Base-by-base conservation (phyloP, 2,888 invertebrate genomes). In the Lasioglossum leucozonium region DNA sequence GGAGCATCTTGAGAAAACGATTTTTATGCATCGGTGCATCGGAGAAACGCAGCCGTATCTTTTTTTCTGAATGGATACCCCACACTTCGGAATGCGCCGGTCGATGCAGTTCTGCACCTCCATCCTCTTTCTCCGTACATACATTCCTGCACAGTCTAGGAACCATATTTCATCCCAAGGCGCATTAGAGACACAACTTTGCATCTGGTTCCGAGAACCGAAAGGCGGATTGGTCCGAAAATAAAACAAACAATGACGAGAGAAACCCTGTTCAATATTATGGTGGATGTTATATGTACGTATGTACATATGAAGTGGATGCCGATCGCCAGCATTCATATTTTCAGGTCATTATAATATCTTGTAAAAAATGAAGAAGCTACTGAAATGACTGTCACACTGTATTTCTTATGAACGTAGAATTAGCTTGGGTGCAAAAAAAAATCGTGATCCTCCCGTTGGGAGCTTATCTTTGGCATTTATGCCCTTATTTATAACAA, bases 131-230 rank as follows among this genome's bases (percentile, higher is more conserved):
- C 26, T 4, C 13, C 26, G 26, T 4, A 11, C 58, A 13, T n/a
- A 13, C 26, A 26, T 26, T 26, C 26, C 58, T 26, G 10, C 10
- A 58, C 58, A 13, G 26, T 58, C 13, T 26, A n/a, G 58, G 58
- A 26, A 26, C 11, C 26, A 58, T 58, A 58, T 26, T 26, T 58
- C 26, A 58, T 58, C 58, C 58, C 58, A n/a, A 58, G 58, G 58
- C 58, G 58, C 26, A 58, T 58, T 58, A 58, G 26, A n/a, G 26
- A 58, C 13, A 58, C 11, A 58, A 58, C 26, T 58, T 58, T 58
- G 58, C 58, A 58, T 71, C 74, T 47, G 77, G 51, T 81, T 87
- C 72, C 26, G 26, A 58, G 58, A 58, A 58, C 26, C 58, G 58
- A 58, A 58, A 58, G 26, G 58, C 58, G 58, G 58, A 58, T 58